Evolutionary conservation across 2,113 vertebrate genomes (phyloP).

Genomic region (Lophura nycthemera): DNA sequence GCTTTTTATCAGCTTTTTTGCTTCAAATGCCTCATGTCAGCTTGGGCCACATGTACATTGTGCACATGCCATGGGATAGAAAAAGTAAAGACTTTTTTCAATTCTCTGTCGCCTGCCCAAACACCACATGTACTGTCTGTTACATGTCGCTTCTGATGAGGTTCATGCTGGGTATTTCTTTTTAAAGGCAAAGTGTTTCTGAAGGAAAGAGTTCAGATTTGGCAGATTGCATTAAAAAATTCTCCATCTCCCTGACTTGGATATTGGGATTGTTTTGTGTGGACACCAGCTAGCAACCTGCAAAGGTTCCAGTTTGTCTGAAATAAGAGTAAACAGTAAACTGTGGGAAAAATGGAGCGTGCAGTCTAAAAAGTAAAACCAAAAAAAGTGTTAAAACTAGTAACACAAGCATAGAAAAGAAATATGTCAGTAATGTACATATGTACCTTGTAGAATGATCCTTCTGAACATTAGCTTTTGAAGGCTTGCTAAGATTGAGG

Average conservation of each 20-base stretch:
- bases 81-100: constrained; percentile 74
- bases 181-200: constrained; percentile 79
- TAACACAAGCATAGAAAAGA: background rate
- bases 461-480: background rate
- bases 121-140: constrained; percentile 83
- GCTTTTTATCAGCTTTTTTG: constrained; percentile 77
- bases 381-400: background rate
- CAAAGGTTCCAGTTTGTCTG: constrained; percentile 36
- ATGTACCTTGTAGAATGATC: background rate
- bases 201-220: constrained; percentile 74
- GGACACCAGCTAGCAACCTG: constrained; percentile 55
- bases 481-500: background rate
- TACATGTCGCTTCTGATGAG: constrained; percentile 79
- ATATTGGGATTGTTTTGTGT: constrained; percentile 42
- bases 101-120: constrained; percentile 75
- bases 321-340: constrained; percentile 5
- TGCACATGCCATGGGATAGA: constrained; percentile 77
- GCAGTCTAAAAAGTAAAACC: constrained; percentile 30
- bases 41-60: constrained; percentile 76
- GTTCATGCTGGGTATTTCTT: constrained; percentile 80
- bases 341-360: background rate
- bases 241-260: constrained; percentile 34
- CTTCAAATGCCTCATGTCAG: constrained; percentile 79
- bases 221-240: constrained; percentile 71
- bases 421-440: background rate